These are phyloP conservation scores for Congeria kusceri DNA, from an alignment of 2,888 invertebrate species.

Conservation along the genomic window DNA sequence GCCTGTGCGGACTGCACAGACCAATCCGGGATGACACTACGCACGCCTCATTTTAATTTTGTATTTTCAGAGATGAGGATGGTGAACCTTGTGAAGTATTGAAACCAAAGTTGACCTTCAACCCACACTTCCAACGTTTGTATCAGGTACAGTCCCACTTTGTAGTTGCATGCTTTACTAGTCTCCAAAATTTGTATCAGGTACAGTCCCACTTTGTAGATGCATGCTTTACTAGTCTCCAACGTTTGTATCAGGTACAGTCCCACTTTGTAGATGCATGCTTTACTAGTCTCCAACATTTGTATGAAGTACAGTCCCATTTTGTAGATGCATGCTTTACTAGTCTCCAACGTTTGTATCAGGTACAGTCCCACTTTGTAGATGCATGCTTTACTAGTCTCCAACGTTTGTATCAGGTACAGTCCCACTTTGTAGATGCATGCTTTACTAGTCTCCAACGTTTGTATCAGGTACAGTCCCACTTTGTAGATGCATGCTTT, in stretches of 20 bases:
- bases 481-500: neutral
- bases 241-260: slow-evolving; percentile 39
- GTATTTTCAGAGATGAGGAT: slow-evolving; percentile 78
- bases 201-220: neutral
- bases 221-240: neutral
- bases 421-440: slow-evolving; percentile 38
- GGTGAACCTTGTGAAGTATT: slow-evolving; percentile 78
- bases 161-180: neutral
- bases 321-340: neutral
- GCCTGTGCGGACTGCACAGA: no score
- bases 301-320: slow-evolving; percentile 81
- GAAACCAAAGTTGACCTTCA: slow-evolving; percentile 83
- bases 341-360: neutral
- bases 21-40: no score
- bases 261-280: slow-evolving; percentile 84
- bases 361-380: neutral
- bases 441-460: neutral
- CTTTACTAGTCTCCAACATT: slow-evolving; percentile 83
- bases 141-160: slow-evolving; percentile 79
- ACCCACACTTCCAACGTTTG: slow-evolving; percentile 84
- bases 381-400: neutral
- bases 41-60: no score
- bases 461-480: neutral
- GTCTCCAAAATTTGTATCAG: neutral
- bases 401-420: neutral